These are phyloP conservation scores for Branchinecta lindahli DNA, from an alignment of 1,140 invertebrate species.

Conservation along the genomic window DNA sequence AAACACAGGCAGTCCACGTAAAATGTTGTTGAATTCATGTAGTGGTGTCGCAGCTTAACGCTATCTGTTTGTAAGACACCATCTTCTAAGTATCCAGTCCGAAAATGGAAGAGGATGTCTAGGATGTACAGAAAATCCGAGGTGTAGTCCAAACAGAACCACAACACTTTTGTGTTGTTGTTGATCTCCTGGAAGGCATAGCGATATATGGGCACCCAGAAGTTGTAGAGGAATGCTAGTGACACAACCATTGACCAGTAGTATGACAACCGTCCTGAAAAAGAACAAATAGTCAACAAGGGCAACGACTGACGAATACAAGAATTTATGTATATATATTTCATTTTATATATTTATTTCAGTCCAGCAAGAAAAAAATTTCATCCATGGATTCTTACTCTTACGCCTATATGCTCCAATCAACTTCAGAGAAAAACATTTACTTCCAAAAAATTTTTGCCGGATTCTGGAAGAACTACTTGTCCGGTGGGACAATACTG, in stretches of 20 bases:
- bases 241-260: constrained; percentile 96
- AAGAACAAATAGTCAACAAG: neutral
- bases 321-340: too few relatives aligned
- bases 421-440: too few relatives aligned
- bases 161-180: constrained; percentile 62
- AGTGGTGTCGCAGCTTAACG: constrained; percentile 79
- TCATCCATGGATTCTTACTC: too few relatives aligned
- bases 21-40: constrained; percentile 97
- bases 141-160: constrained; percentile 93
- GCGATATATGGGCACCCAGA: constrained; percentile 96
- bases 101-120: constrained; percentile 92
- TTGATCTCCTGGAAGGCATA: constrained; percentile 78
- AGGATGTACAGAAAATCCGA: constrained; percentile 89
- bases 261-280: constrained; percentile 75
- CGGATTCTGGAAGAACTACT: too few relatives aligned
- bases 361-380: too few relatives aligned
- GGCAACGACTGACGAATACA: too few relatives aligned
- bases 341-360: too few relatives aligned
- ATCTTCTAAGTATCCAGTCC: constrained; percentile 89
- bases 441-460: too few relatives aligned
- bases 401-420: too few relatives aligned
- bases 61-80: constrained; percentile 91
- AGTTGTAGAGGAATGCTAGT: constrained; percentile 94
- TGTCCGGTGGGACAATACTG: too few relatives aligned
- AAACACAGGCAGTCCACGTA: constrained; percentile 97